Evolutionary conservation across 2,113 vertebrate genomes (phyloP).

Genomic region (Coptodon rendalli): DNA sequence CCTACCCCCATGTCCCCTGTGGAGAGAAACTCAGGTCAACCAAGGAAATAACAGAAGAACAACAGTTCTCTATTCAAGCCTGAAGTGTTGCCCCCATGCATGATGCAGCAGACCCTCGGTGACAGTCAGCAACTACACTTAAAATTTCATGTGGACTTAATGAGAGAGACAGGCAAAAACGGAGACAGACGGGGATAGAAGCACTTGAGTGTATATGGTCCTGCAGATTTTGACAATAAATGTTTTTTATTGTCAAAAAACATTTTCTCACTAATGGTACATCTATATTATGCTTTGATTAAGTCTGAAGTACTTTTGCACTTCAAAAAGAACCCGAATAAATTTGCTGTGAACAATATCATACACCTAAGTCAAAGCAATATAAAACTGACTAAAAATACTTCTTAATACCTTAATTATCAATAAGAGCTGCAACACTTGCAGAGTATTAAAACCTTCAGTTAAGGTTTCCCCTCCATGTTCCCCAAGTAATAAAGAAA

Average conservation of each 20-base stretch:
- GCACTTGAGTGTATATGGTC: neutral
- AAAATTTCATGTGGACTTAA: neutral
- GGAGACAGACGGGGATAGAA: neutral
- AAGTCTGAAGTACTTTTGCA: neutral
- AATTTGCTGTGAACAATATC: neutral
- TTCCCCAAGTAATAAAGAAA: neutral
- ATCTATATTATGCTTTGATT: neutral
- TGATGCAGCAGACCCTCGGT: neutral
- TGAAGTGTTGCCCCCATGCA: neutral
- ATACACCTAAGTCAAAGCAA: neutral
- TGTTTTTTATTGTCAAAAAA: neutral
- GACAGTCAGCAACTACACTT: neutral
- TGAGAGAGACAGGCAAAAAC: neutral
- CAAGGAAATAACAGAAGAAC: constrained; percentile 1
- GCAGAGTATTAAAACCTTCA: neutral
- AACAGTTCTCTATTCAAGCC: constrained; percentile 2
- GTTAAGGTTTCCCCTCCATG: neutral
- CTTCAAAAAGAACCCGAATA: neutral
- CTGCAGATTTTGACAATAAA: neutral
- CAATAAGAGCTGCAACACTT: neutral
- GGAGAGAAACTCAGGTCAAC: constrained; percentile 21
- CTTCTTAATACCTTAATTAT: neutral
- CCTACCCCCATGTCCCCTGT: constrained; percentile 77
- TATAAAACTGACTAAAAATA: neutral
- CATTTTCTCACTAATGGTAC: neutral